Evolutionary conservation across 2,888 invertebrate genomes (phyloP), one percentile per base, ranked within the genome.

Genomic region (Capitulum mitella): DNA sequence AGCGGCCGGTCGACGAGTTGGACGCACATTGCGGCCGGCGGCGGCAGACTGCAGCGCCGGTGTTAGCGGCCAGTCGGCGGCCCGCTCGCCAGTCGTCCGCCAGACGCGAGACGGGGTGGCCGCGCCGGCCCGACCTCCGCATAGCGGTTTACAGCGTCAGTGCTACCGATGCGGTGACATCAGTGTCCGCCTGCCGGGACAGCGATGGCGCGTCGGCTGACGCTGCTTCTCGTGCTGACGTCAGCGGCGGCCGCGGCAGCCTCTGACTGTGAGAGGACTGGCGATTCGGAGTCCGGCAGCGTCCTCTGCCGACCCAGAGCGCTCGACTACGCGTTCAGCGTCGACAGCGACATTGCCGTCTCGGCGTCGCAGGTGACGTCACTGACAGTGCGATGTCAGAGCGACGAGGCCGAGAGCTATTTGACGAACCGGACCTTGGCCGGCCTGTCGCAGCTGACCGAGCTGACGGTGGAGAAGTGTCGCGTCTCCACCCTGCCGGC

Each of bases 371-470:
- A 58, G 46, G 80, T 82, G 19, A 79, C 78, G 22, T 77, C 79
- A 2, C 79, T 82, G 22, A 77, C 78, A 16, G 74, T 82, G 14
- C 58, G 90, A 84, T 95, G 95, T 87, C 92, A 91, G 85, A 91
- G 92, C 84, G 90, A 91, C 81, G 88, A 92, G 80, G 92, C 92
- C 84, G 93, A 93, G 87, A 94, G 93, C 87, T 89, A 90, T 80
- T 86, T 95, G 43, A 43, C 77, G 26, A 78, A 79, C 70, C 43
- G 46, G 37, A 80, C 79, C 82, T 79, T 82, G 34, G 74, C 77
- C 12, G 80, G 81, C 58, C 88, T 96, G 83, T 89, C 90, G 82
- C 90, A 92, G 84, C 88, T 93, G 64, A 89, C 89, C 83, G 90
- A 91, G 83, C 86, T 93, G 79, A 88, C 89, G 81, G 89, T 93